Evolutionary conservation across 2,113 vertebrate genomes (phyloP).

Genomic region (Chloebia gouldiae): DNA sequence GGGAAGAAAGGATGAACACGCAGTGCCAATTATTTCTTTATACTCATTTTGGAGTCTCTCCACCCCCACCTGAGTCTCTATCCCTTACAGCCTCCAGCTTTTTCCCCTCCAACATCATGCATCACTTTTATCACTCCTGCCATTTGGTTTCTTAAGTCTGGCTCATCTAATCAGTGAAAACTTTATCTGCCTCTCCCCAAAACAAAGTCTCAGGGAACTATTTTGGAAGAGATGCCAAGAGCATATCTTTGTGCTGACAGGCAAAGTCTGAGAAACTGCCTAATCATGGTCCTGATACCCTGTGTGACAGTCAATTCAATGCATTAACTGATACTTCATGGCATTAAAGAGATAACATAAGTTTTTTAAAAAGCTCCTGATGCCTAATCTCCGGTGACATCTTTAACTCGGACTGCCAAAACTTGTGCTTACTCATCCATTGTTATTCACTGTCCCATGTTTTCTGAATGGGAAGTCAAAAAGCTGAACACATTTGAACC

Average conservation of each 20-base stretch:
- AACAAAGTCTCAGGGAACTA: not conserved
- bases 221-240: not conserved
- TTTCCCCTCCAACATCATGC: not conserved
- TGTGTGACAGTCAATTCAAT: not conserved
- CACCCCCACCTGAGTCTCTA: not conserved
- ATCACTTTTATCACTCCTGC: not conserved
- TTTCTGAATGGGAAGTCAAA: constrained; percentile 1
- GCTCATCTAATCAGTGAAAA: not conserved
- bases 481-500: not conserved
- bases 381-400: not conserved
- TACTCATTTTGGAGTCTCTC: not conserved
- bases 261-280: not conserved
- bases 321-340: not conserved
- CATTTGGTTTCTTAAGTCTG: not conserved
- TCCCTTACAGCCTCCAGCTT: not conserved
- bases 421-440: not conserved
- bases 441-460: not conserved
- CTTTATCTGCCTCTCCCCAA: not conserved
- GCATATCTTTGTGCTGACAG: constrained; percentile 12
- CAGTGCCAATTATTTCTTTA: not conserved
- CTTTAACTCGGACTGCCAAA: not conserved
- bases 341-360: not conserved
- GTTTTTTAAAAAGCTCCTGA: not conserved
- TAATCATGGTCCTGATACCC: not conserved
- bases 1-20: not conserved